Percentiles rank a stretch among this genome's conserved stretches.
Evolutionary conservation across 2,797 vertebrate species (phyloP).

Genomic region (Halcyon badia): DNA sequence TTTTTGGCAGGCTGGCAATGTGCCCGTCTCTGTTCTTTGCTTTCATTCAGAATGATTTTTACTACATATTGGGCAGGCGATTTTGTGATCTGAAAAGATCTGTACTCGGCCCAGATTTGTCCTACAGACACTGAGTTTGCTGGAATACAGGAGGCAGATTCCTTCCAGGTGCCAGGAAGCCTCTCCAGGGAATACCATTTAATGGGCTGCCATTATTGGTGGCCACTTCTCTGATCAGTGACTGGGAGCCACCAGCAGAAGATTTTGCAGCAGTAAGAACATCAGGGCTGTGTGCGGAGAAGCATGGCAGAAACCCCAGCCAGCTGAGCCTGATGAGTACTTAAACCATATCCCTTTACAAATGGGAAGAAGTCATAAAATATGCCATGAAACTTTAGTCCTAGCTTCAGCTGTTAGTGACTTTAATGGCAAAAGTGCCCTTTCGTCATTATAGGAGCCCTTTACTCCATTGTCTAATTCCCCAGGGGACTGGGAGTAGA

Average conservation of each 20-base stretch:
- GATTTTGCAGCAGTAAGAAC: neutral
- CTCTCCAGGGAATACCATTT: neutral
- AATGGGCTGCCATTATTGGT: neutral
- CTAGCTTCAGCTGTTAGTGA: constrained; percentile 57
- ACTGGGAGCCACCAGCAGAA: neutral
- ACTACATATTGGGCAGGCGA: neutral
- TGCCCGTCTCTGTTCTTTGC: neutral
- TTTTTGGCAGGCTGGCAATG: neutral
- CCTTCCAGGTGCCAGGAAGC: neutral
- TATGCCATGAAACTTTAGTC: constrained; percentile 66
- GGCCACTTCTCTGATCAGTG: neutral
- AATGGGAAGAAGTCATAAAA: constrained; percentile 64
- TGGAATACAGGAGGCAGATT: neutral
- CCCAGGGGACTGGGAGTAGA: neutral
- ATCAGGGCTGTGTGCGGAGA: neutral
- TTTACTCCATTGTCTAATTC: neutral
- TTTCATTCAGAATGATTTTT: neutral
- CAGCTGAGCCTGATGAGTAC: neutral
- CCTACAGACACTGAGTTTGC: neutral
- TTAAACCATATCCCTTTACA: constrained; percentile 35
- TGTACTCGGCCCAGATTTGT: neutral
- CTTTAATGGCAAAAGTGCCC: constrained; percentile 19
- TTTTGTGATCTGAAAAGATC: neutral
- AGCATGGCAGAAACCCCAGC: neutral
- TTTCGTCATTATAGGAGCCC: constrained; percentile 3